A percentile compares a stretch with the other conserved stretches of the same genome.
Conservation (phyloP, 1,140 invertebrate species). For the Macrosteles quadrilineatus region DNA sequence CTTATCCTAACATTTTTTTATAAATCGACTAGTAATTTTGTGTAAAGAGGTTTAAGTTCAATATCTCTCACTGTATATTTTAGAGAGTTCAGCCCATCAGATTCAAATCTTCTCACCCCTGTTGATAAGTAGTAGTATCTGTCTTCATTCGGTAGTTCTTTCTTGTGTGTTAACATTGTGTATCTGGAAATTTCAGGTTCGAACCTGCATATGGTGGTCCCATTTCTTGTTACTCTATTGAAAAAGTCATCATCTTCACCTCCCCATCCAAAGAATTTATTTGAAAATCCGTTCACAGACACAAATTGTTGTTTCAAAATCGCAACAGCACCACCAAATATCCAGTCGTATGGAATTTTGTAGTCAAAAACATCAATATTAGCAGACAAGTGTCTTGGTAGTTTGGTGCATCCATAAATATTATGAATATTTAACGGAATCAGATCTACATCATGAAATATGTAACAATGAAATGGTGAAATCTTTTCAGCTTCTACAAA, state of each 20-base stretch:
- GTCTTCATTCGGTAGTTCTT: constrained; percentile 53
- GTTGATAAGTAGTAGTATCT: constrained; percentile 48
- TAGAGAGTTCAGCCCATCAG: constrained; percentile 71
- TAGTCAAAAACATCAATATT: constrained; percentile 88
- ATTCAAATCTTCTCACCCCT: constrained; percentile 57
- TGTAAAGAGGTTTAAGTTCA: constrained; percentile 40
- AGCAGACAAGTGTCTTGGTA: constrained; percentile 90
- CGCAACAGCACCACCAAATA: constrained; percentile 77
- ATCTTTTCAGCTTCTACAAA: constrained; percentile 72
- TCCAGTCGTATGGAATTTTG: constrained; percentile 70
- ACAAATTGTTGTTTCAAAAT: constrained; percentile 71
- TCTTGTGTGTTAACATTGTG: constrained; percentile 74
- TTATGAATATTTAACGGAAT: constrained; percentile 87
- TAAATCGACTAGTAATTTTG: constrained; percentile 40
- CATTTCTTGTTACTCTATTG: constrained; percentile 55
- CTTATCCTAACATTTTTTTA: no score
- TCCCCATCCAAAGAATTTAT: constrained; percentile 85
- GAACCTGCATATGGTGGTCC: constrained; percentile 67
- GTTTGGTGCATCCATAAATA: constrained; percentile 85
- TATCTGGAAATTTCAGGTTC: constrained; percentile 70
- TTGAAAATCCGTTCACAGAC: constrained; percentile 89
- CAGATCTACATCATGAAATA: constrained; percentile 95
- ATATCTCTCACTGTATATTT: constrained; percentile 50
- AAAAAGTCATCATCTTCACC: constrained; percentile 85
- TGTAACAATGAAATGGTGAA: constrained; percentile 78